Percentiles rank a stretch among this genome's conserved stretches.
phyloP scores from a whole-genome alignment of 1,140 invertebrate species.

The Choristoneura fumiferana region DNA sequence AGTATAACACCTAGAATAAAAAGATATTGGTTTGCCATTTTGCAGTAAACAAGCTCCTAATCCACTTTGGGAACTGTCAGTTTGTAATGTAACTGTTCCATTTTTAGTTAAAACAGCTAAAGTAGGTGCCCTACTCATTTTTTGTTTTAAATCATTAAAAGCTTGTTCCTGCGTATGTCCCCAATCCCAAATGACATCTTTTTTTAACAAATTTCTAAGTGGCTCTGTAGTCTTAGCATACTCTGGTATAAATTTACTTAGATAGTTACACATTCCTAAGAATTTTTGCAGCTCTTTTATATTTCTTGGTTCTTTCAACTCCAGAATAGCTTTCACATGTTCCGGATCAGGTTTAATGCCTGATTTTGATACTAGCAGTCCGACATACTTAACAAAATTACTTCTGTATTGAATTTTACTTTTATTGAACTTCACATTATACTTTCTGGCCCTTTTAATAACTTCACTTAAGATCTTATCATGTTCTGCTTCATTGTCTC shows the following conservation, averaged over 20 bases:
- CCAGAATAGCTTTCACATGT: constrained; percentile 17
- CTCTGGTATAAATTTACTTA: constrained; percentile 20
- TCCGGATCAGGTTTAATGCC: constrained; percentile 17
- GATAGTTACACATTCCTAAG: constrained; percentile 21
- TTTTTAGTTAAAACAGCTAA: not conserved
- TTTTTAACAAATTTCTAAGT: not conserved
- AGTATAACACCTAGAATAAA: not conserved
- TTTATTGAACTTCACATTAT: constrained; percentile 52
- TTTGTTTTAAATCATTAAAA: not conserved
- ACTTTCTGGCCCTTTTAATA: constrained; percentile 36
- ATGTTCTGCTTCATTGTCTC: constrained; percentile 39
- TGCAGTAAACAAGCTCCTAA: not conserved
- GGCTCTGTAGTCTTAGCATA: not conserved
- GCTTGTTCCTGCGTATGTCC: not conserved
- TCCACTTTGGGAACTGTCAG: not conserved
- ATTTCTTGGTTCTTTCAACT: constrained; percentile 21
- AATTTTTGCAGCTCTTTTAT: constrained; percentile 22
- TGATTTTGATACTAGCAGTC: not conserved
- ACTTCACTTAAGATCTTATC: constrained; percentile 48
- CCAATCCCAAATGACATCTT: constrained; percentile 1
- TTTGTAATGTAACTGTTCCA: not conserved
- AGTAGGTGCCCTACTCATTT: not conserved
- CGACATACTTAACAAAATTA: not conserved
- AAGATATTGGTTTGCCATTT: not conserved
- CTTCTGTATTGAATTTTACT: constrained; percentile 35